A percentile compares a stretch with the other conserved stretches of the same genome.
These are phyloP conservation scores for Drosophila rellima DNA, from an alignment of 2,888 invertebrate species.

Conservation along the genomic window DNA sequence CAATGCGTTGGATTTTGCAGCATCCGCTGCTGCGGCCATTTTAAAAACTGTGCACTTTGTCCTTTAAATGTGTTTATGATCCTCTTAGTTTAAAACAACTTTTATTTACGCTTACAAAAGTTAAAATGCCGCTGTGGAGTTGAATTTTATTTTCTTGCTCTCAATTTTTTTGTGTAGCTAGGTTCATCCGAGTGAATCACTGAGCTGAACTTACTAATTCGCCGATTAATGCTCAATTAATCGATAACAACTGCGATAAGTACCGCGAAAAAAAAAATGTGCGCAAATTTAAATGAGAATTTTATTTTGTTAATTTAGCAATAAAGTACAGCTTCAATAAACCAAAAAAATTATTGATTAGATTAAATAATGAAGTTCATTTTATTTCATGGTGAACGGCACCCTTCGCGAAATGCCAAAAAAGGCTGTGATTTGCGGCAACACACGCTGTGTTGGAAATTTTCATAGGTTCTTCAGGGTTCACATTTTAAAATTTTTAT, in stretches of 20 bases:
- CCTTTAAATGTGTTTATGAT: neutral
- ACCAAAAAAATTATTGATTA: too few relatives aligned
- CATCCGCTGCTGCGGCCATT: constrained; percentile 62
- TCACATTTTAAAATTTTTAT: too few relatives aligned
- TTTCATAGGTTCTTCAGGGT: too few relatives aligned
- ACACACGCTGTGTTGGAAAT: too few relatives aligned
- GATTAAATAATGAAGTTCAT: too few relatives aligned
- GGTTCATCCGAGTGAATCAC: neutral
- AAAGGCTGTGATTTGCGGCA: too few relatives aligned
- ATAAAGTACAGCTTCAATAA: too few relatives aligned
- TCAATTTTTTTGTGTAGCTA: constrained; percentile 7
- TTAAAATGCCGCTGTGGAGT: constrained; percentile 28
- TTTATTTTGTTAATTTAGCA: too few relatives aligned
- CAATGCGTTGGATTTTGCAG: constrained; percentile 54
- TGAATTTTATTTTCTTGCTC: constrained; percentile 25
- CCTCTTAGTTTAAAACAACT: constrained; percentile 6
- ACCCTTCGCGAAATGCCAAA: too few relatives aligned
- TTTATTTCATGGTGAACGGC: too few relatives aligned
- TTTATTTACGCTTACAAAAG: neutral
- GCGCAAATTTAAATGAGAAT: too few relatives aligned
- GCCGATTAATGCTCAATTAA: neutral
- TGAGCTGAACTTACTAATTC: neutral
- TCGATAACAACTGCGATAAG: neutral
- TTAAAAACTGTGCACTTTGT: neutral
- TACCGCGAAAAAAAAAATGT: neutral